Conservation (phyloP, 2,888 invertebrate genomes). For the Malthinus flaveolus region DNA sequence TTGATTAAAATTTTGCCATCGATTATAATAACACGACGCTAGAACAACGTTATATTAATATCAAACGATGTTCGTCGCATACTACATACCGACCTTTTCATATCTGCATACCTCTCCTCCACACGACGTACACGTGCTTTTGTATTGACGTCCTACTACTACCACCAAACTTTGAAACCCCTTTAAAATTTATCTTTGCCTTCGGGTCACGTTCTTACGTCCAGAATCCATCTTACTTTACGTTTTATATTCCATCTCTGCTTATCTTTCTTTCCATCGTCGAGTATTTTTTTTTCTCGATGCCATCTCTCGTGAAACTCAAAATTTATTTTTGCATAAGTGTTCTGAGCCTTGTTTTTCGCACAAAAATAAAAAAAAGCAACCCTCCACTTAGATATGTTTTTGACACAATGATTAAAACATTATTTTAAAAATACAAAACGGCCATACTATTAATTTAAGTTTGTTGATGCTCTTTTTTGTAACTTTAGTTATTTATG, state of each 20-base stretch:
- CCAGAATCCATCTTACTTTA: conserved; percentile 41
- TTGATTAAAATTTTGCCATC: background rate
- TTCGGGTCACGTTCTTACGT: conserved; percentile 42
- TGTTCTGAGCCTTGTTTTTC: too few relatives aligned
- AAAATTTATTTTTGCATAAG: background rate
- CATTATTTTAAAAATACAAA: too few relatives aligned
- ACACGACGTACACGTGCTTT: conserved; percentile 31
- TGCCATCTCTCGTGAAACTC: conserved; percentile 6
- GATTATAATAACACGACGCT: background rate
- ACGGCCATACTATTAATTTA: too few relatives aligned
- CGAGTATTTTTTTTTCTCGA: conserved; percentile 30
- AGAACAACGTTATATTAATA: conserved; percentile 21
- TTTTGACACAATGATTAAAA: too few relatives aligned
- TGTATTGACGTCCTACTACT: conserved; percentile 30
- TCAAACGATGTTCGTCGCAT: background rate
- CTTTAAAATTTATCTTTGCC: conserved; percentile 36
- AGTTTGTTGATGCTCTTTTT: background rate
- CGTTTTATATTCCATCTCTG: conserved; percentile 26
- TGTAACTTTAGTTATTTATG: conserved; percentile 19
- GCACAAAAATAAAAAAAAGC: too few relatives aligned
- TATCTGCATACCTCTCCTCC: conserved; percentile 35
- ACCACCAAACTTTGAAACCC: conserved; percentile 24
- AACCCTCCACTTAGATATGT: too few relatives aligned
- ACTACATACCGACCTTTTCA: conserved; percentile 23
- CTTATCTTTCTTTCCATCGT: conserved; percentile 33